Conservation (phyloP, 2,113 vertebrate species). For the Connochaetes taurinus region DNA sequence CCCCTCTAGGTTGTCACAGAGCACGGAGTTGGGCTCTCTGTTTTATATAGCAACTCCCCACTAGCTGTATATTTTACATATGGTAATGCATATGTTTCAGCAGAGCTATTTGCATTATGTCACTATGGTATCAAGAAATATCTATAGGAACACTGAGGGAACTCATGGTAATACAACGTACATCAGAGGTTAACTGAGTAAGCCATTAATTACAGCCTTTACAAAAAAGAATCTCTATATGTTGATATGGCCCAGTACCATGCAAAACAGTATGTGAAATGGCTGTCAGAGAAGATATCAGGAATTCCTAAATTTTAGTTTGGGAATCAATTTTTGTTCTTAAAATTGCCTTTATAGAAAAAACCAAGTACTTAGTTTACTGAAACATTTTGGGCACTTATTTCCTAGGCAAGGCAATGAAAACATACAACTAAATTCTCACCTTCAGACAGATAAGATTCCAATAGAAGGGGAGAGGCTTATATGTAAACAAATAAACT, state of each 20-base stretch:
- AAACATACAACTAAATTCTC: background rate
- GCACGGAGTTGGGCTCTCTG: background rate
- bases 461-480: background rate
- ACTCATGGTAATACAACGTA: background rate
- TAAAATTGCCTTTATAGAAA: background rate
- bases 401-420: background rate
- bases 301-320: background rate
- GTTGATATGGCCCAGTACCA: background rate
- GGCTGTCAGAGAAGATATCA: background rate
- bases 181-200: background rate
- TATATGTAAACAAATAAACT: background rate
- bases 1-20: background rate
- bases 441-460: background rate
- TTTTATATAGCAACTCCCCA: background rate
- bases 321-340: background rate
- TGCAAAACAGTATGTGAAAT: background rate
- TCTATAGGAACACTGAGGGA: background rate
- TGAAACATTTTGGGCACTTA: background rate
- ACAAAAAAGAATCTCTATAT: background rate
- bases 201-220: background rate
- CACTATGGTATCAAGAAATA: background rate
- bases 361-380: background rate
- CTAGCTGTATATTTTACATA: background rate
- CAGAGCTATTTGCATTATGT: background rate
- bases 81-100: background rate